phyloP scores from a whole-genome alignment of 1,140 invertebrate genomes.

The Drosophila pruinosa region DNA sequence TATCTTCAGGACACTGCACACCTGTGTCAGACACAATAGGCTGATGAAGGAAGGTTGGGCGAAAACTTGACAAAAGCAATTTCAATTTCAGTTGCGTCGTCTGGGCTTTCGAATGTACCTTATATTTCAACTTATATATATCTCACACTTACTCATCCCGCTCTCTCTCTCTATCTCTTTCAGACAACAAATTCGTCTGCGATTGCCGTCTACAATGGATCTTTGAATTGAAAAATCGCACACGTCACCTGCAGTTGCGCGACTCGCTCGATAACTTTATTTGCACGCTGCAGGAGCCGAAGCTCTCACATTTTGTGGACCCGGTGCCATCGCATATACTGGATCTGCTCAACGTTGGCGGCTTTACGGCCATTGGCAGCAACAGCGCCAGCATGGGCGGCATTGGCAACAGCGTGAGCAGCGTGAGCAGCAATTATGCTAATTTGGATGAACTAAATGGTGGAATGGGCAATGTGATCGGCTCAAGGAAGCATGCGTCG shows the following conservation, averaged over 20 bases:
- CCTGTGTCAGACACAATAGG: slow-evolving; percentile 38
- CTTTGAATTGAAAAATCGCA: slow-evolving; percentile 88
- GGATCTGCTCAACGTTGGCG: slow-evolving; percentile 67
- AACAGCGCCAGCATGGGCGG: slow-evolving; percentile 72
- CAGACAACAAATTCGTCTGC: slow-evolving; percentile 91
- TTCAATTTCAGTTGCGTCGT: slow-evolving; percentile 45
- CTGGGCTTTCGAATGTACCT: slow-evolving; percentile 44
- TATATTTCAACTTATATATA: slow-evolving; percentile 11
- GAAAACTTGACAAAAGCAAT: slow-evolving; percentile 75
- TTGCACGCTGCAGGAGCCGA: slow-evolving; percentile 86
- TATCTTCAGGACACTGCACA: slow-evolving; percentile 5
- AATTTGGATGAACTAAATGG: slow-evolving; percentile 3
- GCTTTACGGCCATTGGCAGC: slow-evolving; percentile 71
- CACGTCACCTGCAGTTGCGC: slow-evolving; percentile 87
- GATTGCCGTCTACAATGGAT: slow-evolving; percentile 91
- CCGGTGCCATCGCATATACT: slow-evolving; percentile 70
- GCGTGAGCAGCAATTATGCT: slow-evolving; percentile 35
- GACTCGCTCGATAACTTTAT: slow-evolving; percentile 87
- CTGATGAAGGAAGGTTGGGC: not conserved
- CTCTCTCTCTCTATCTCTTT: slow-evolving; percentile 56
- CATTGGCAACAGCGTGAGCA: slow-evolving; percentile 53
- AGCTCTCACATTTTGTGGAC: slow-evolving; percentile 70
- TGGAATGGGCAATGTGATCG: slow-evolving; percentile 44
- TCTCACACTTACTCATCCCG: not conserved
- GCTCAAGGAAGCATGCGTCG: slow-evolving; percentile 48